These are phyloP conservation scores for Galerucella pusilla DNA, from an alignment of 2,888 invertebrate genomes.

Conservation along the genomic window DNA sequence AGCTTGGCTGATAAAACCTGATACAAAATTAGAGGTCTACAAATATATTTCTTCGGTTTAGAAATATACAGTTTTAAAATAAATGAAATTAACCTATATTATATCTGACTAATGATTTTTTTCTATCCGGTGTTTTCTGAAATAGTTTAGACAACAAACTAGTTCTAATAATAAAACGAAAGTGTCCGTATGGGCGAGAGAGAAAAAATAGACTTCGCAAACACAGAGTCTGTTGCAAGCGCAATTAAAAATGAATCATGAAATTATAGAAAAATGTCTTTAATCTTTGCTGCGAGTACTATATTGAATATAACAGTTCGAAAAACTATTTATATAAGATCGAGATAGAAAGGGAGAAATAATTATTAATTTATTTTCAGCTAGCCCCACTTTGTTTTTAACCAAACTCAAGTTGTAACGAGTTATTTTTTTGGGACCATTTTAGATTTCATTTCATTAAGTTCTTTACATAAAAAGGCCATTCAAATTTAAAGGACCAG, in stretches of 20 bases:
- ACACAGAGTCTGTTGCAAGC: not conserved
- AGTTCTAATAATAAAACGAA: not conserved
- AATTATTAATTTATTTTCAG: no score
- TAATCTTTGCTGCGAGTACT: not conserved
- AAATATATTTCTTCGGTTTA: not conserved
- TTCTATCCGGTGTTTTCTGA: not conserved
- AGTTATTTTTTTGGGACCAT: no score
- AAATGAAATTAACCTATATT: not conserved
- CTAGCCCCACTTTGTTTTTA: no score
- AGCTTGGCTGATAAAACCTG: not conserved
- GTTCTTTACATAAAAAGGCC: no score
- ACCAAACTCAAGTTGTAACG: no score
- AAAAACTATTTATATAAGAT: no score
- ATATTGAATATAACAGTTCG: no score
- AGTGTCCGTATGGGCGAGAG: not conserved
- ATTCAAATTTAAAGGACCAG: no score
- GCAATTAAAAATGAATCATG: not conserved
- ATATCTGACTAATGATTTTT: not conserved
- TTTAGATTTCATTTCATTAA: no score
- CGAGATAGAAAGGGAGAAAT: no score
- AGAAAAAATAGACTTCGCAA: not conserved
- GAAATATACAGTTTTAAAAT: not conserved
- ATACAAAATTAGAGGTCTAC: not conserved
- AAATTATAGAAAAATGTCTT: not conserved
- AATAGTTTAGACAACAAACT: not conserved